A percentile compares a stretch with the other conserved stretches of the same genome.
phyloP scores from a whole-genome alignment of 2,113 vertebrate species.

The Corynorhinus townsendii region DNA sequence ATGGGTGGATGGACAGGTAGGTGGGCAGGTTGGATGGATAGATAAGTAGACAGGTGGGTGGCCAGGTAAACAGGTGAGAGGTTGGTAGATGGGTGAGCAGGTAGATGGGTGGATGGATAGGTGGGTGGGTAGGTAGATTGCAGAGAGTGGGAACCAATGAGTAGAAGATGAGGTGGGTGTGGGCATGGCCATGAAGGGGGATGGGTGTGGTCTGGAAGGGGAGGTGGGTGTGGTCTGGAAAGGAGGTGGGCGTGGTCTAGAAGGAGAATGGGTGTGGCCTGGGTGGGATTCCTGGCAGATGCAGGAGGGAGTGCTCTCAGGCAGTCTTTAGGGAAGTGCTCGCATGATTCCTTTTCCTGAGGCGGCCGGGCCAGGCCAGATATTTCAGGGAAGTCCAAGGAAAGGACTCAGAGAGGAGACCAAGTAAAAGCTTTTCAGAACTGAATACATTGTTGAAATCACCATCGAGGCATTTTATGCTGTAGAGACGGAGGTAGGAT shows the following conservation, averaged over 20 bases:
- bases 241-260: neutral
- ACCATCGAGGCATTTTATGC: neutral
- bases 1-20: neutral
- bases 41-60: neutral
- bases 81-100: neutral
- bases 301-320: accelerated
- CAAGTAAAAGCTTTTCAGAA: neutral
- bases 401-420: neutral
- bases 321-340: neutral
- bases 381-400: neutral
- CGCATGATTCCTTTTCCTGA: neutral
- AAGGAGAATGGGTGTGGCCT: neutral
- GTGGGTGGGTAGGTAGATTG: neutral
- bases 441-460: neutral
- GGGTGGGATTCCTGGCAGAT: too few species aligned
- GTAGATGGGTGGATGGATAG: accelerated
- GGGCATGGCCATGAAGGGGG: too few species aligned
- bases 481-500: neutral
- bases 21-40: accelerated
- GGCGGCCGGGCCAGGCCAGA: too few species aligned
- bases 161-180: accelerated
- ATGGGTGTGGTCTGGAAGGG: neutral
- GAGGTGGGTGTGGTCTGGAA: neutral
- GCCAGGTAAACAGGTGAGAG: neutral
- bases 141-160: accelerated